phyloP scores from a whole-genome alignment of 2,888 invertebrate genomes.

The Chorisops tibialis region DNA sequence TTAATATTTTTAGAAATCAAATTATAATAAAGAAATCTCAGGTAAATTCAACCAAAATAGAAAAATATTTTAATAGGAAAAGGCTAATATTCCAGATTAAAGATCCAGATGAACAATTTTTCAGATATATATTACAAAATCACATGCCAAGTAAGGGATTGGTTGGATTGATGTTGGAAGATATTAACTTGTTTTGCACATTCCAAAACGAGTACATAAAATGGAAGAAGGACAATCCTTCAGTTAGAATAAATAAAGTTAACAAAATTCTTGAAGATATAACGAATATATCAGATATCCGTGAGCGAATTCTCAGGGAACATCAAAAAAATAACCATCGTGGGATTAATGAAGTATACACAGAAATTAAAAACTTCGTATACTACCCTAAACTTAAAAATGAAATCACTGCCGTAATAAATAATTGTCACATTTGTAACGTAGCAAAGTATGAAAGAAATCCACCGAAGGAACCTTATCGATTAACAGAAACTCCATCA shows the following conservation, averaged over 20 bases:
- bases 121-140: not conserved
- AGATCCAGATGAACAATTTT: not conserved
- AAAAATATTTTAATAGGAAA: not conserved
- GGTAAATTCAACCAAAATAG: not conserved
- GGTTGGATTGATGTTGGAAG: not conserved
- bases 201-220: not conserved
- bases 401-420: constrained; percentile 32
- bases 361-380: constrained; percentile 3
- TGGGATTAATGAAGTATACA: constrained; percentile 1
- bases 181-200: not conserved
- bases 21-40: constrained; percentile 1
- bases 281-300: not conserved
- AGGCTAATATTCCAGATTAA: not conserved
- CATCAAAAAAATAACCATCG: constrained; percentile 1
- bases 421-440: constrained; percentile 28
- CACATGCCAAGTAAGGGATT: constrained; percentile 6
- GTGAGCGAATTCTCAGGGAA: constrained; percentile 1
- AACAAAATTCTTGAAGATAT: not conserved
- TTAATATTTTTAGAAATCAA: not conserved
- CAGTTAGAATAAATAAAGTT: not conserved
- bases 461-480: constrained; percentile 28
- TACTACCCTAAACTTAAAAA: constrained; percentile 3
- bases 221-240: not conserved
- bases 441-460: constrained; percentile 29
- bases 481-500: constrained; percentile 27